These are phyloP conservation scores for Indicator indicator DNA, from an alignment of 2,113 vertebrate genomes.

Conservation along the genomic window DNA sequence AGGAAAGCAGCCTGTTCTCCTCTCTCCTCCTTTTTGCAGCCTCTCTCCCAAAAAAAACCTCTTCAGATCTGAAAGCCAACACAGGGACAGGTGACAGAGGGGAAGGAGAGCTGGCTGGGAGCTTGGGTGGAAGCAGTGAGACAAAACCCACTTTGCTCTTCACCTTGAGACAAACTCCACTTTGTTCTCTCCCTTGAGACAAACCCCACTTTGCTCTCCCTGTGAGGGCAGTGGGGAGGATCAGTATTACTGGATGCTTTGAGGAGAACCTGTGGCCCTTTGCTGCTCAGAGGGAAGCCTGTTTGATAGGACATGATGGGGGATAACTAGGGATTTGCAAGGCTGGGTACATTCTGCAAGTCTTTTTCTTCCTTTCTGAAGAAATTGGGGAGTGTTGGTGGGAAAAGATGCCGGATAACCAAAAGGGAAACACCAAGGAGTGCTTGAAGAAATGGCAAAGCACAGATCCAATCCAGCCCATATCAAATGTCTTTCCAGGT, in stretches of 20 bases:
- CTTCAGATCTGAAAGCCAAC: background rate
- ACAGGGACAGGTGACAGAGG: background rate
- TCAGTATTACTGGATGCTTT: background rate
- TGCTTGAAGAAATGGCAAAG: constrained; percentile 1
- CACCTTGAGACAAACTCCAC: background rate
- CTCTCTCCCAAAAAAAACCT: background rate
- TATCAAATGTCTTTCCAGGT: background rate
- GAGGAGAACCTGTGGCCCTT: background rate
- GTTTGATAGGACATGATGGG: background rate
- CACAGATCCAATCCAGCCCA: background rate
- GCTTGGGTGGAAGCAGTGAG: background rate
- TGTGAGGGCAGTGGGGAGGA: background rate
- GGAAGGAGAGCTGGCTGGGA: background rate
- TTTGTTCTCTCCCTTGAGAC: background rate
- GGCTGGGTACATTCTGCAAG: background rate
- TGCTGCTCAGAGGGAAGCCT: background rate
- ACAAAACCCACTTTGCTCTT: no score
- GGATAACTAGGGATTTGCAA: constrained; percentile 17
- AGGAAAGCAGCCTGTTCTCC: background rate
- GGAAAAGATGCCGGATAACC: background rate
- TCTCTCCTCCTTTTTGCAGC: background rate
- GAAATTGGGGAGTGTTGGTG: background rate
- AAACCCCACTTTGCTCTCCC: background rate
- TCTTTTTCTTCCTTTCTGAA: background rate
- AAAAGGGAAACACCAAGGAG: constrained; percentile 40